Evolutionary conservation across 2,888 invertebrate species (phyloP), one percentile per base, ranked within the genome.

Genomic region (Bursaphelenchus okinawaensis): DNA sequence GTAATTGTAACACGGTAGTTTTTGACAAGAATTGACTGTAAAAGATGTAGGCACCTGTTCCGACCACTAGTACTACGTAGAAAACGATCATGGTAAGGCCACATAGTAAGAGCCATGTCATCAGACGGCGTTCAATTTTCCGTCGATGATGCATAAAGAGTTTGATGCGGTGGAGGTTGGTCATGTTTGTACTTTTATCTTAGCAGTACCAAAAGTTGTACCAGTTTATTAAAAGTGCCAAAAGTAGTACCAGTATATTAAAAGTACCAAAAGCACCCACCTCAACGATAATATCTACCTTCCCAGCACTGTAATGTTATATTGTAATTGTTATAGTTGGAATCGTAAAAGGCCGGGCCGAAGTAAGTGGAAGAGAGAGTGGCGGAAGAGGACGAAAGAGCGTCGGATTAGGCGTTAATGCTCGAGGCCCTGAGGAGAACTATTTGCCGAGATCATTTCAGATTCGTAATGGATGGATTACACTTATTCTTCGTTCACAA

Each of bases 1-100:
- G 40, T 16, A 40, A 16, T 4, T 40, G 16, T 12, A 40, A n/a
- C n/a, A 40, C 40, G 16, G 40, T 12, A 40, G 12, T 40, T n/a
- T n/a, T 40, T n/a, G 40, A 40, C 3, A 40, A n/a, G 12, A 59
- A 29, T 59, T 59, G 60, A n/a, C 22, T 26, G 60, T 59, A 59
- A 24, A 59, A 1, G 19, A 59, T 27, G 23, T 40, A 59, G 19
- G 22, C 1, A 20, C 60, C 60, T 23, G 60, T 59, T 6, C 23
- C 51, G 20, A 59, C 52, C 20, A 59, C 40, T 9, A 59, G 19
- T 7, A 59, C 12, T n/a, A 50, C 60, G 50, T 59, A 59, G 16
- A 59, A 19, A 16, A n/a, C 57, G 28, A 59, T 52, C 29, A 59
- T 20, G 9, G 40, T 16, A 22, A 59, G 51, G 3, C 60, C 60